Evolutionary conservation across 2,888 invertebrate genomes (phyloP), one percentile per base, ranked within the genome.

Genomic region (Leptopilina syphax): DNA sequence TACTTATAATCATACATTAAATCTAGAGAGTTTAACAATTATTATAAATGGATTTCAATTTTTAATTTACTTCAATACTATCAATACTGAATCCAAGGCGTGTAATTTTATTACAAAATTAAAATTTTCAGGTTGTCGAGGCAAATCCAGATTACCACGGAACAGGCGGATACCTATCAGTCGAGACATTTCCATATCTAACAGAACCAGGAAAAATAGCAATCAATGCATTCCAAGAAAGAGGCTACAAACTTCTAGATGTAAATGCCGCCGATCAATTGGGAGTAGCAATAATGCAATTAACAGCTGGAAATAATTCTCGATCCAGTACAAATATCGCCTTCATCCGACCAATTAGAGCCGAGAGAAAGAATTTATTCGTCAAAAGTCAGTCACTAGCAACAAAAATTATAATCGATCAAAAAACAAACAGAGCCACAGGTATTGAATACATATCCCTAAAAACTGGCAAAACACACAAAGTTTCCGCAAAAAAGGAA

Each of bases 151-250:
- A 92, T 0, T 97, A 97, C 86, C 97, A 97, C 89, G 93, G 94
- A 0, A 94, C 94, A 0, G 97, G 97, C 0, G 97, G 97, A 0
- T 96, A 96, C 89, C 91, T 97, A 54, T 97, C 97, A 0, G 96
- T 97, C 0, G 97, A 96, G 90, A 97, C 97, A 89, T 93, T 96
- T 0, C 96, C 97, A 0, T 97, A 2, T 24, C 54, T 73, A 0
- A 13, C 54, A 5, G 8, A 50, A n/a, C 4, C 7, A 13, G 70
- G 54, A 7, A 27, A 50, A 27, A 27, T 50, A 3, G 0, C 27
- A 13, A 13, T 73, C 27, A 27, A 13, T 7, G 70, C 70, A 13
- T 73, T 73, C 13, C 12, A 34, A n/a, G 70, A 73, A 54, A 12
- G n/a, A 34, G 27, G 27, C 34, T 73, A 73, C n/a, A 8, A 73